These are phyloP conservation scores for Sarcophaga subvicina DNA, from an alignment of 2,888 invertebrate genomes.

Conservation along the genomic window DNA sequence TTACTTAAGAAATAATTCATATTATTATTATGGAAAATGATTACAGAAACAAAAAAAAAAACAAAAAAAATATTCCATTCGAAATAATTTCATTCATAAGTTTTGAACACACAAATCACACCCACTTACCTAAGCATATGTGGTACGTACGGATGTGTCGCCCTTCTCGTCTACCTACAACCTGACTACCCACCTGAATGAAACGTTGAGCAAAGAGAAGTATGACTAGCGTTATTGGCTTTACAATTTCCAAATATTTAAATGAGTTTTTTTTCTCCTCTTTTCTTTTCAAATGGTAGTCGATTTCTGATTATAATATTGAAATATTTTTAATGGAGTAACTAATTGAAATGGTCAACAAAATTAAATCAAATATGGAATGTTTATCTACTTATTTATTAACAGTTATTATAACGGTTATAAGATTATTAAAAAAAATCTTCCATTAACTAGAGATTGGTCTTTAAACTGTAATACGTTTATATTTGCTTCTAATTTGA, in stretches of 20 bases:
- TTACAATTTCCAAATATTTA: too few species aligned
- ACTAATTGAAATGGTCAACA: not conserved
- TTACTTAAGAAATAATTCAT: not conserved
- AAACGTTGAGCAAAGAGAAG: too few species aligned
- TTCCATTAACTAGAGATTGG: too few species aligned
- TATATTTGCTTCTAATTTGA: too few species aligned
- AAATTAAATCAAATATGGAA: not conserved
- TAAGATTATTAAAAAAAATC: too few species aligned
- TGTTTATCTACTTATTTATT: not conserved
- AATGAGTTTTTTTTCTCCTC: not conserved
- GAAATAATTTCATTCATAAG: not conserved
- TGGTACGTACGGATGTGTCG: not conserved
- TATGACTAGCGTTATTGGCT: too few species aligned
- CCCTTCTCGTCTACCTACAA: too few species aligned
- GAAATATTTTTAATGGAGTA: not conserved
- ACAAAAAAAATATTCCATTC: not conserved
- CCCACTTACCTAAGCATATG: not conserved
- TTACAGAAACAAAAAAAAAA: too few species aligned
- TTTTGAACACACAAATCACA: not conserved
- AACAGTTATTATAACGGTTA: not conserved
- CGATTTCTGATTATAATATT: not conserved
- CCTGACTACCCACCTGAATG: too few species aligned
- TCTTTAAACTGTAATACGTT: too few species aligned
- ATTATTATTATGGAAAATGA: not conserved
- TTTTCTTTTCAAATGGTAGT: not conserved